Evolutionary conservation across 2,888 invertebrate species (phyloP).

Genomic region (Thumatha senex): DNA sequence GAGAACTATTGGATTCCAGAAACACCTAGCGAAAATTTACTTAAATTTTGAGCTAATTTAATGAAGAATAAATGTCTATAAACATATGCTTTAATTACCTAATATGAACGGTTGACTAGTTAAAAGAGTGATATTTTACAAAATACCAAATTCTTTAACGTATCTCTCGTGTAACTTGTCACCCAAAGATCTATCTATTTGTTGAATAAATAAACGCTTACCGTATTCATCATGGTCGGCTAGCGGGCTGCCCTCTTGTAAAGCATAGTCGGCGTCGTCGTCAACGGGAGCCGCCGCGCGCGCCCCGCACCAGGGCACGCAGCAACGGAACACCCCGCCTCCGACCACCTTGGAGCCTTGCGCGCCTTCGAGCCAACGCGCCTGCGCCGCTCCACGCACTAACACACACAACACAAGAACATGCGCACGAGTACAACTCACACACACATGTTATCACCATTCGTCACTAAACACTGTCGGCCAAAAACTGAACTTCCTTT

Average conservation of each 20-base stretch:
- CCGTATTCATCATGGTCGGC: constrained; percentile 66
- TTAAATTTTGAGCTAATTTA: too few species aligned
- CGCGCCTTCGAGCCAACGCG: constrained; percentile 69
- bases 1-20: constrained; percentile 18
- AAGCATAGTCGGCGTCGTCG: constrained; percentile 82
- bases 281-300: constrained; percentile 87
- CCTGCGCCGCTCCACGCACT: constrained; percentile 51
- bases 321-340: constrained; percentile 91
- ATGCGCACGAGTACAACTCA: constrained; percentile 23
- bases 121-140: too few species aligned
- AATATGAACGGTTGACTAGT: too few species aligned
- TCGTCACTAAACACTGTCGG: constrained; percentile 31
- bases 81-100: constrained; percentile 10
- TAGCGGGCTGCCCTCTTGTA: constrained; percentile 72
- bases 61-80: too few species aligned
- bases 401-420: constrained; percentile 27
- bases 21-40: constrained; percentile 12
- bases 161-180: too few species aligned
- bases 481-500: constrained; percentile 7
- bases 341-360: constrained; percentile 87
- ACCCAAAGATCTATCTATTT: too few species aligned
- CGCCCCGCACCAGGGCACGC: constrained; percentile 91
- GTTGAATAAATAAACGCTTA: constrained; percentile 43
- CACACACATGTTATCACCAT: constrained; percentile 29
- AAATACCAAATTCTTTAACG: too few species aligned